Base-by-base conservation (phyloP, 2,797 vertebrate species). In the Galago senegalensis region DNA sequence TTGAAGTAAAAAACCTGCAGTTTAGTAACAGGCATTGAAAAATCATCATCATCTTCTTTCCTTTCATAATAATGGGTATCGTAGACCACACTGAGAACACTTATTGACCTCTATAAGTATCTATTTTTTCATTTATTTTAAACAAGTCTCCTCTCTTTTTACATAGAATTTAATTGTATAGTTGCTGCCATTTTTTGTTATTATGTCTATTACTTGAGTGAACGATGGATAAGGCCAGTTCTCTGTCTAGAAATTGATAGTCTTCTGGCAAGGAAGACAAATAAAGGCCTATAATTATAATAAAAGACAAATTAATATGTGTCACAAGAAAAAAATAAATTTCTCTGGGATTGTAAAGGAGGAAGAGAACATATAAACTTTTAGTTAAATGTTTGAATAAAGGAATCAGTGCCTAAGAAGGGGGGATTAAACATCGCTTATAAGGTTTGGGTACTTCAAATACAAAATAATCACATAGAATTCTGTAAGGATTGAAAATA, bases 251-350 rank as follows among this genome's bases (percentile, higher is more conserved):
- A 86, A 96, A 72, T 83, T 4, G 17, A 12, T 34, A 86, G 21
- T 49, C 20, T 79, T 49, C 67, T 87, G 40, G 46, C 34, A 75
- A 10, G 16, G 13, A 95, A 89, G 67, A 83, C 81, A 81, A n/a
- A 60, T 72, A 37, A 70, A 88, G n/a, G 29, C 27, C 43, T 76
- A 3, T 86, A 60, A 46, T 63, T 83, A 53, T 25, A 86, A 70
- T 80, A 80, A 76, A 90, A 87, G 34, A 76, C 56, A 94, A 89
- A 72, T 84, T 77, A 75, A 90, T 86, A 49, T 81, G 10, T 27
- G 11, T 82, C 61, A 13, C 10, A 89, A 49, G 53, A 77, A 86
- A 91, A 93, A 86, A 37, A 20, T 58, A 81, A 23, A 60, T 75
- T 90, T 76, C 18, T 92, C 31, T 88, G 34, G 23, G 31, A 43